Conservation (phyloP, 2,113 vertebrate species). For the Neoarius graeffei region DNA sequence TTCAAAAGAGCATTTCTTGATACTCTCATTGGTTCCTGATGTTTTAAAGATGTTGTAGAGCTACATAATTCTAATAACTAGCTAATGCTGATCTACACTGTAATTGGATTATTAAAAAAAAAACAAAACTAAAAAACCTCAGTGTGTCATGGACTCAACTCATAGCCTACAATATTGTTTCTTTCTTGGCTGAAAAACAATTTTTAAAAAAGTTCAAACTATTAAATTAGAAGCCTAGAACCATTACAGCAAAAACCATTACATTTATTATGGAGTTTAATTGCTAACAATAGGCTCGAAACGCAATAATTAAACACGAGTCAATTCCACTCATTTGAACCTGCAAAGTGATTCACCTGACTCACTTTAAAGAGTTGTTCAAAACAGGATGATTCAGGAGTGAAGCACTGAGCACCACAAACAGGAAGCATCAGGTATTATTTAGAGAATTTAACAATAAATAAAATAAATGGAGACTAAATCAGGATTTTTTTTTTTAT, state of each 20-base stretch:
- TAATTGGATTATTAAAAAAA: too few relatives aligned
- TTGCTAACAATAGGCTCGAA: not conserved
- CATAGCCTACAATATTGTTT: not conserved
- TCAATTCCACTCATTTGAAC: not conserved
- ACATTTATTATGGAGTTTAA: not conserved
- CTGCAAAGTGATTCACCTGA: not conserved
- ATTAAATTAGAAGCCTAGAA: not conserved
- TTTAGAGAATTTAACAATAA: not conserved
- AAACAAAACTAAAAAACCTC: too few relatives aligned
- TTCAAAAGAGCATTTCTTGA: not conserved
- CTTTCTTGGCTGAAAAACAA: not conserved
- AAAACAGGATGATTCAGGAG: not conserved
- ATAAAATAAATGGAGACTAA: not conserved
- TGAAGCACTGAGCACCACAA: not conserved
- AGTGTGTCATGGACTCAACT: not conserved
- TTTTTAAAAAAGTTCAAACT: not conserved
- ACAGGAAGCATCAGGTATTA: not conserved
- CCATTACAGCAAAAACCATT: not conserved
- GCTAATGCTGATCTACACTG: not conserved
- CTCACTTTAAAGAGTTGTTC: not conserved
- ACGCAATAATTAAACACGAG: not conserved
- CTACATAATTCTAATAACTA: not conserved
- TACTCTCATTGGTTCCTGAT: not conserved
- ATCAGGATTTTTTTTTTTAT: constrained; percentile 50
- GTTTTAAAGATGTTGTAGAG: not conserved